Percentiles rank a stretch among this genome's conserved stretches.
phyloP scores from a whole-genome alignment of 2,888 invertebrate species.

The Hydroisotoma schaefferi region DNA sequence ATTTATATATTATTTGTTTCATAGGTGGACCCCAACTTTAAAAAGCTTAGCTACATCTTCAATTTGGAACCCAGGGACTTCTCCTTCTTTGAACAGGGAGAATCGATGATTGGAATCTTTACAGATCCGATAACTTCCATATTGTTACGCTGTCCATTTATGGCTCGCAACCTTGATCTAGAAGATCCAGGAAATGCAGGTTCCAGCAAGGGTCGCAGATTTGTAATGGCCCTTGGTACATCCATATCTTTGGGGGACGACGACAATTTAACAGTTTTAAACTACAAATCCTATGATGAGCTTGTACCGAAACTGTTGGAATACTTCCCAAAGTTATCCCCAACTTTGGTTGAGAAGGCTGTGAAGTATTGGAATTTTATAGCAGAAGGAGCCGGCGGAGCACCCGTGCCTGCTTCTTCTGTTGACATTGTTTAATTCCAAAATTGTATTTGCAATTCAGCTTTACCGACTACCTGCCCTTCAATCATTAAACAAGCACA shows the following conservation, averaged over 20 bases:
- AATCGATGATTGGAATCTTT: constrained; percentile 9
- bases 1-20: too few species aligned
- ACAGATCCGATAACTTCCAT: constrained; percentile 12
- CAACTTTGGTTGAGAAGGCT: too few species aligned
- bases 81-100: constrained; percentile 12
- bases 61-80: constrained; percentile 14
- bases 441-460: too few species aligned
- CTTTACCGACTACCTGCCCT: too few species aligned
- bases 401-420: too few species aligned
- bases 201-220: constrained; percentile 13
- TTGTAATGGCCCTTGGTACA: constrained; percentile 18
- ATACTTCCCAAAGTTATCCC: constrained; percentile 11
- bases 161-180: constrained; percentile 30
- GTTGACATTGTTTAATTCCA: too few species aligned
- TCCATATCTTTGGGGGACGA: constrained; percentile 23
- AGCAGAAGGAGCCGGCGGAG: too few species aligned
- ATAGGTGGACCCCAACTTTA: constrained; percentile 13
- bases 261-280: not conserved
- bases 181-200: constrained; percentile 16
- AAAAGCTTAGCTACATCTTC: constrained; percentile 21
- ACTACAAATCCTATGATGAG: not conserved
- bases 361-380: too few species aligned
- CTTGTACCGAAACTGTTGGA: not conserved
- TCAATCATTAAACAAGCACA: too few species aligned
- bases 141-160: constrained; percentile 25